Percentiles rank a stretch among this genome's conserved stretches.
Conservation (phyloP, 2,797 vertebrate species). For the Champsocephalus gunnari region DNA sequence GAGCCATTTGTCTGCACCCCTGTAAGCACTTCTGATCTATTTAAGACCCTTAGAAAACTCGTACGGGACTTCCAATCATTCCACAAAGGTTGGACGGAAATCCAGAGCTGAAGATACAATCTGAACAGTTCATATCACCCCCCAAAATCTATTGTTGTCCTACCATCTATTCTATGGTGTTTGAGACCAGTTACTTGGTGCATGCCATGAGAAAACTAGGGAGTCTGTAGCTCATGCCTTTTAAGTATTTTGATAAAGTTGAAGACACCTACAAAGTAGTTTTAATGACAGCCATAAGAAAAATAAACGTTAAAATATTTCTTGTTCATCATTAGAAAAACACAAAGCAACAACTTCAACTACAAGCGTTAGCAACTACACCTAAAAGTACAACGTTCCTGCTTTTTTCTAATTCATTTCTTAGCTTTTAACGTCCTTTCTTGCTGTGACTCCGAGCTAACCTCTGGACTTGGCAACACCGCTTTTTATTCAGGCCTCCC, state of each 20-base stretch:
- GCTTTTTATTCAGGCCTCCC: not conserved
- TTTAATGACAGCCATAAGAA: no score
- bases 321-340: no score
- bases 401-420: not conserved
- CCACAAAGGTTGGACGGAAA: not conserved
- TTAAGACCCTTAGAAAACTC: conserved; percentile 8
- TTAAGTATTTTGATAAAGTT: not conserved
- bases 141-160: not conserved
- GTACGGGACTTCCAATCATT: not conserved
- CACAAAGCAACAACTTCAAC: no score
- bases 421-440: no score
- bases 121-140: rapidly evolving
- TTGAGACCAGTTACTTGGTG: not conserved
- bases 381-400: no score
- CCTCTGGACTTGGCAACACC: not conserved
- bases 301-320: no score
- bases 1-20: conserved; percentile 47
- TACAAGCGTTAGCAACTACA: no score
- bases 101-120: not conserved
- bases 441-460: not conserved
- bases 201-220: not conserved
- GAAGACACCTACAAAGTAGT: not conserved
- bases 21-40: conserved; percentile 20
- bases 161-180: not conserved
- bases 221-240: not conserved